Evolutionary conservation across 2,888 invertebrate species (phyloP).

Genomic region (Synanthedon vespiformis): DNA sequence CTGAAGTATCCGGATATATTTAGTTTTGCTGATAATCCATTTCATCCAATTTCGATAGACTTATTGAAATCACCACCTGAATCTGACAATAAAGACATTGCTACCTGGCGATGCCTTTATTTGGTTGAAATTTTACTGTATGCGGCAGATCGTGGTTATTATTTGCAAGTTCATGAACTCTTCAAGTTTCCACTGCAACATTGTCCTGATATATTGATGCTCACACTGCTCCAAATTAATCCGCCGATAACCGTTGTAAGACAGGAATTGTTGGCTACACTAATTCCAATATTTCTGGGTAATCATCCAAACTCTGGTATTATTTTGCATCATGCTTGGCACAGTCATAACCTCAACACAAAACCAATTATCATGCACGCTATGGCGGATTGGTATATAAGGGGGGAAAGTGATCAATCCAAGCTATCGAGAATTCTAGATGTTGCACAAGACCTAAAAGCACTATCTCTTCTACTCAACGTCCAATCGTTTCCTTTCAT

Average conservation of each 20-base stretch:
- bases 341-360: slow-evolving; percentile 78
- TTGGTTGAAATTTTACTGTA: slow-evolving; percentile 89
- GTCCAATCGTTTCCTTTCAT: slow-evolving; percentile 95
- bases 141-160: slow-evolving; percentile 89
- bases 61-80: slow-evolving; percentile 95
- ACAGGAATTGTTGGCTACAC: slow-evolving; percentile 86
- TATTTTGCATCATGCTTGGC: slow-evolving; percentile 97
- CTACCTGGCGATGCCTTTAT: slow-evolving; percentile 93
- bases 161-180: slow-evolving; percentile 85
- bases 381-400: slow-evolving; percentile 97
- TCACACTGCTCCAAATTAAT: slow-evolving; percentile 89
- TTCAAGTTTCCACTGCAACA: slow-evolving; percentile 93
- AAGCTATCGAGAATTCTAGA: slow-evolving; percentile 94
- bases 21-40: slow-evolving; percentile 92
- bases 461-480: slow-evolving; percentile 90
- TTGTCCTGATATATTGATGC: slow-evolving; percentile 93
- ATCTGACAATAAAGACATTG: slow-evolving; percentile 92
- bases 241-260: slow-evolving; percentile 82
- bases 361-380: slow-evolving; percentile 92
- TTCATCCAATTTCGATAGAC: slow-evolving; percentile 87
- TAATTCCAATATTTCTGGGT: slow-evolving; percentile 93
- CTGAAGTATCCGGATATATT: slow-evolving; percentile 93
- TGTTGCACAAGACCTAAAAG: slow-evolving; percentile 95
- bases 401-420: slow-evolving; percentile 93
- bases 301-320: slow-evolving; percentile 97